phyloP scores from a whole-genome alignment of 2,113 vertebrate species.

The Zonotrichia leucophrys region DNA sequence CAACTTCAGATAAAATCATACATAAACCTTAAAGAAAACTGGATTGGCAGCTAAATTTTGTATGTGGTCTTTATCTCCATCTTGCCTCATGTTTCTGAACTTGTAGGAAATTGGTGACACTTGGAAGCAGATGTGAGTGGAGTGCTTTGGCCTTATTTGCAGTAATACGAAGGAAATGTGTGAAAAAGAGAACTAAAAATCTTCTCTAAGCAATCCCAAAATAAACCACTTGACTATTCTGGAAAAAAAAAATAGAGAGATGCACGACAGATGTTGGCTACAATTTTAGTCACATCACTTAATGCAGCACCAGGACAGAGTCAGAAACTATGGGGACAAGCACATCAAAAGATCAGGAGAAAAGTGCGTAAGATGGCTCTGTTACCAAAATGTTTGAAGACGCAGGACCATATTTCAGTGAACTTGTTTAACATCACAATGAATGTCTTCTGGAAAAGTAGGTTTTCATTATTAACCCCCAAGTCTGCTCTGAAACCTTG shows the following conservation, averaged over 20 bases:
- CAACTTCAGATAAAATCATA: constrained; percentile 19
- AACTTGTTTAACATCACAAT: not conserved
- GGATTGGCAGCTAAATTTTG: constrained; percentile 14
- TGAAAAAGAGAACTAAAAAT: constrained; percentile 35
- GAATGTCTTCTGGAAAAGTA: not conserved
- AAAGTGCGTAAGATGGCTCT: not conserved
- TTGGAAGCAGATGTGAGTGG: constrained; percentile 47
- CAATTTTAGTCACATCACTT: not conserved
- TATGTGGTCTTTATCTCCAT: constrained; percentile 14
- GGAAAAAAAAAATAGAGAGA: not conserved
- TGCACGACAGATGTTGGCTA: not conserved
- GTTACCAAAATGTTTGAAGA: not conserved
- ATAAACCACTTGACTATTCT: not conserved
- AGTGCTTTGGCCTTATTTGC: constrained; percentile 14
- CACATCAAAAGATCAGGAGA: not conserved
- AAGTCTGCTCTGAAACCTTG: not conserved
- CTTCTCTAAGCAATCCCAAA: constrained; percentile 17
- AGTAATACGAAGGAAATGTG: constrained; percentile 8
- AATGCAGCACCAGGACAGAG: not conserved
- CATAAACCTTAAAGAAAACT: not conserved
- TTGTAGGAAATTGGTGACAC: constrained; percentile 50
- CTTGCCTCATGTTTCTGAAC: constrained; percentile 33
- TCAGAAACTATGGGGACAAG: not conserved
- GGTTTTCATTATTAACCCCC: not conserved
- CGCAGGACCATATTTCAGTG: not conserved